Base-by-base conservation (phyloP, 2,888 invertebrate species). In the Malthinus flaveolus region DNA sequence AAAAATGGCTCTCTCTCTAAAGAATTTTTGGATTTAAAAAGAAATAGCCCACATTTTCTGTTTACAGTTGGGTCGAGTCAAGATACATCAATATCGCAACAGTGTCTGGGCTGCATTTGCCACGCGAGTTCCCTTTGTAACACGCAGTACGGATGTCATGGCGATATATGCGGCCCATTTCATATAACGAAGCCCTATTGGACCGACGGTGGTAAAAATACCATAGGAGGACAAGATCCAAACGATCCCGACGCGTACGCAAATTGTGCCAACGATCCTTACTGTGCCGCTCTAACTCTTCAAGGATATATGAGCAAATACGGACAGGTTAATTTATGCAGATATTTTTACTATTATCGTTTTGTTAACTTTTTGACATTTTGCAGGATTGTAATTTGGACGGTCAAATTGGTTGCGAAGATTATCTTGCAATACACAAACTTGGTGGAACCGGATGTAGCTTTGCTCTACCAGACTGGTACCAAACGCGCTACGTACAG, bases 151-250 rank as follows among this genome's bases (percentile, higher is more conserved):
- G 73, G 78, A 11, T 93, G 92, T 67, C 79, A 80, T 1, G 88
- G 87, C 0, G 87, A 90, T 53, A 84, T 87, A 44, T 94, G 94
- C 71, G 94, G 94, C 1, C 84, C 93, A 32, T 94, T 93, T 80
- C 84, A 86, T 58, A 91, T 94, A 68, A 93, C 93, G 1, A 91
- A 91, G 90, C 86, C 87, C 0, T 95, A 94, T 74, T 95, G 94
- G 95, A 80, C 89, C 1, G 95, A 95, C 74, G 84, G 85, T 45
- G 90, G 89, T 31, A 90, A 89, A 72, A 88, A 87, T 0, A 86
- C 86, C 0, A 63, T 88, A 3, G 75, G 81, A 1, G 82, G 84
- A 10, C 83, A 86, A 66, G 74, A 83, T 0, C 79, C 82, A 23
- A 84, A 85, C 10, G 69, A 80, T 0, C 68, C 79, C 48, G 78